phyloP scores from a whole-genome alignment of 2,113 vertebrate species.

The Centropus unirufus region DNA sequence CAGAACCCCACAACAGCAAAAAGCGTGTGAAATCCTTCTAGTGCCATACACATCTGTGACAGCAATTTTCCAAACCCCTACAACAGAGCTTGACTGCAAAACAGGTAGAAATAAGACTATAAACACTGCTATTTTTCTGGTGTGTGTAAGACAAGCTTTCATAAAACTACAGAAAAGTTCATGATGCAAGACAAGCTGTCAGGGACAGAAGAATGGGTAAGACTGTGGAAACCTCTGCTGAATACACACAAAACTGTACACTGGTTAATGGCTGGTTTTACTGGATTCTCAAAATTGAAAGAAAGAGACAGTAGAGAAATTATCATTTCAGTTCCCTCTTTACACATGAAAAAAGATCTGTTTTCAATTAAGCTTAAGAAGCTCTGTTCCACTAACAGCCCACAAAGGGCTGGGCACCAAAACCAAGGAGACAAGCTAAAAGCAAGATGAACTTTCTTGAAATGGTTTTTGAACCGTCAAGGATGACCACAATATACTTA shows the following conservation, averaged over 20 bases:
- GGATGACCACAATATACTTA: background rate
- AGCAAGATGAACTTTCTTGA: background rate
- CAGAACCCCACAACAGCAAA: background rate
- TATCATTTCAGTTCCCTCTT: background rate
- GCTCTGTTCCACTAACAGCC: background rate
- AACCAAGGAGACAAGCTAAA: background rate
- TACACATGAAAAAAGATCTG: background rate
- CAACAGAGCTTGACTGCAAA: background rate
- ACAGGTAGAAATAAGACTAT: background rate
- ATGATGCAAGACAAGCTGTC: background rate
- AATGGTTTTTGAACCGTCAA: background rate
- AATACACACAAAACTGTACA: background rate
- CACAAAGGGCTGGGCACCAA: background rate
- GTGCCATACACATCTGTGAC: background rate
- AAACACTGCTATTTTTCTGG: background rate
- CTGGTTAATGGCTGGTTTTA: background rate
- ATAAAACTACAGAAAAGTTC: background rate
- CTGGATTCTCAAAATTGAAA: background rate
- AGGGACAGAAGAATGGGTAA: background rate
- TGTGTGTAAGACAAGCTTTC: background rate
- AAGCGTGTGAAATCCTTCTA: background rate
- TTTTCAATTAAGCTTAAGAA: background rate
- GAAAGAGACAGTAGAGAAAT: background rate
- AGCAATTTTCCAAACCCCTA: background rate
- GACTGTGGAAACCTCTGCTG: background rate